Evolutionary conservation across 2,888 invertebrate species (phyloP), one percentile per base, ranked within the genome.

Genomic region (Oscheius myriophilus): DNA sequence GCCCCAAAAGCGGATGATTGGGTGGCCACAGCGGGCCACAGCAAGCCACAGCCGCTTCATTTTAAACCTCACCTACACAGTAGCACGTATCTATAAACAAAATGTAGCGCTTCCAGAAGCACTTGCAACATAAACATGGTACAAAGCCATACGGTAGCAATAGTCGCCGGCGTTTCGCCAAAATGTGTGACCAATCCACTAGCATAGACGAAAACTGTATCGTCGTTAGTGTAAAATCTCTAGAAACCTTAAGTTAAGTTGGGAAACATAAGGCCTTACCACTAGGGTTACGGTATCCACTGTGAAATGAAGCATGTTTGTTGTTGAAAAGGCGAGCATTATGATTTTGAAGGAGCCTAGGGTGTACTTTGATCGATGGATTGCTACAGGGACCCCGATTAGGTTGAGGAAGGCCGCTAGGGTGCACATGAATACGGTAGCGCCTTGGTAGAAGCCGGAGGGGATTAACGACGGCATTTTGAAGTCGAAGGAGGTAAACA

Each of bases 261-360:
- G 6, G 14, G 2, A 14, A 21, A 18, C 7, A 2, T 21, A 58
- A 7, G 25, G n/a, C 23, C 53, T 25, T 25, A 33, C 53, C 12
- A 26, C 26, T 12, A 25, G 12, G n/a, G 33, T 12, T 1, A 54
- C 11, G 12, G 26, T n/a, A 23, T 54, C 53, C 9, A 54, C 53
- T 7, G 26, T 2, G n/a, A 26, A 54, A 23, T 54, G 53, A 0
- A 54, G 53, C 25, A 54, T 25, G n/a, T 54, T 54, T 11, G 33
- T 53, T 12, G 26, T 25, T 6, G 53, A 54, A 12, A 54, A 54
- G 12, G 26, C 14, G 16, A 54, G 7, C 53, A 54, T 54, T 11
- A 54, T 54, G 11, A 54, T 54, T 54, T 25, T 54, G 39, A 54
- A 54, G 11, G 53, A 54, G 14, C 53, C 53, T 16, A 54, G 39